Percentiles rank a stretch among this genome's conserved stretches.
These are phyloP conservation scores for Delphinus delphis DNA, from an alignment of 2,113 vertebrate genomes.

Conservation along the genomic window DNA sequence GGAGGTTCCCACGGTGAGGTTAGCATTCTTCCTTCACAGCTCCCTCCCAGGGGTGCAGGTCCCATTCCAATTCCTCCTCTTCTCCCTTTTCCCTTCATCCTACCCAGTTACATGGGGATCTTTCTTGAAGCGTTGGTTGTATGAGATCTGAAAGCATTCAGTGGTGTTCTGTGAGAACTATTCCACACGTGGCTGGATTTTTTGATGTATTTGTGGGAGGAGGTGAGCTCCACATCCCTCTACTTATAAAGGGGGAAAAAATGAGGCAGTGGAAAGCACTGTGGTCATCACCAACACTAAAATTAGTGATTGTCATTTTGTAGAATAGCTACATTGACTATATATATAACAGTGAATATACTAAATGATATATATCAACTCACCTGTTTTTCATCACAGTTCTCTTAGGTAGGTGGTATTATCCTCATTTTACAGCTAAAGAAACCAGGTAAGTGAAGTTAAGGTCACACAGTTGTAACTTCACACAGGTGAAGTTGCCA, in stretches of 20 bases:
- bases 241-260: not conserved
- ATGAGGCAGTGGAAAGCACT: not conserved
- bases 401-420: not conserved
- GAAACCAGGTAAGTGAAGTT: not conserved
- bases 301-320: not conserved
- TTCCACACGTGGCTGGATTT: not conserved
- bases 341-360: not conserved
- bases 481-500: not conserved
- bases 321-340: not conserved
- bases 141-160: not conserved
- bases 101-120: not conserved
- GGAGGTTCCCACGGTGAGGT: not conserved
- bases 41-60: fast-evolving
- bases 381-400: not conserved
- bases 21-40: not conserved
- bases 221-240: not conserved
- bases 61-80: not conserved
- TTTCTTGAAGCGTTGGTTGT: not conserved
- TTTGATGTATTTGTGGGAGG: not conserved
- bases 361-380: not conserved
- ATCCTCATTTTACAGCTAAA: not conserved
- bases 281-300: not conserved
- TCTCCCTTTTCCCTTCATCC: not conserved
- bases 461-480: not conserved
- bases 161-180: not conserved